Evolutionary conservation across 2,113 vertebrate genomes (phyloP), one percentile per base, ranked within the genome.

Genomic region (Hylia prasina): DNA sequence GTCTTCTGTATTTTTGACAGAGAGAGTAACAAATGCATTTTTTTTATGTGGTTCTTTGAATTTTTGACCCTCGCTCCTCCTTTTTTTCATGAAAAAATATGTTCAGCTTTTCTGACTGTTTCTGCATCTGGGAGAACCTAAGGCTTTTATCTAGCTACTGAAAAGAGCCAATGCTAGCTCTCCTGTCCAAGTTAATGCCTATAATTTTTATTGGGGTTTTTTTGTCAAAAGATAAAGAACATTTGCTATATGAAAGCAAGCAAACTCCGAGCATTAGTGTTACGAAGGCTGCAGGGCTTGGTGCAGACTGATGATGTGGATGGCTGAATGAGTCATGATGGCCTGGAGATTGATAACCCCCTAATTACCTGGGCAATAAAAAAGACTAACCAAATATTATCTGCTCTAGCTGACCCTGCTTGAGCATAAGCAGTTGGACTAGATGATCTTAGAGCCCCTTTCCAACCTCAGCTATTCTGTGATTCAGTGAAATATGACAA

Each of bases 351-450:
- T 15, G 33, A 37, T 39, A 83, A 89, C 1, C 19, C 6, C 14
- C 4, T 80, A 40, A 69, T 51, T 54, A 81, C 12, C 42, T 37
- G 39, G 42, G 75, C 24, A 70, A 70, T 65, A 93, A 80, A 21
- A 53, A 57, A 56, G 28, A 54, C 51, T 84, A 61, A 81, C 10
- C 6, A 82, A 63, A 53, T 64, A 90, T 13, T 61, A 81, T 39
- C 27, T 72, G n/a, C 40, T 76, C 27, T 76, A 76, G 31, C 11
- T 82, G 57, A 76, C 40, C 15, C 35, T 82, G 48, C 31, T n/a
- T 72, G 63, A 69, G 30, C 28, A 63, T 0, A 0, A 15, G 15
- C 1, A 6, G 5, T 47, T 76, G 35, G 40, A 44, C 27, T 21
- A 58, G 39, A 82, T 54, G 14, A 77, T n/a, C 24, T 83, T 13